Base-by-base conservation (phyloP, 2,113 vertebrate species). In the Toxotes chatareus region DNA sequence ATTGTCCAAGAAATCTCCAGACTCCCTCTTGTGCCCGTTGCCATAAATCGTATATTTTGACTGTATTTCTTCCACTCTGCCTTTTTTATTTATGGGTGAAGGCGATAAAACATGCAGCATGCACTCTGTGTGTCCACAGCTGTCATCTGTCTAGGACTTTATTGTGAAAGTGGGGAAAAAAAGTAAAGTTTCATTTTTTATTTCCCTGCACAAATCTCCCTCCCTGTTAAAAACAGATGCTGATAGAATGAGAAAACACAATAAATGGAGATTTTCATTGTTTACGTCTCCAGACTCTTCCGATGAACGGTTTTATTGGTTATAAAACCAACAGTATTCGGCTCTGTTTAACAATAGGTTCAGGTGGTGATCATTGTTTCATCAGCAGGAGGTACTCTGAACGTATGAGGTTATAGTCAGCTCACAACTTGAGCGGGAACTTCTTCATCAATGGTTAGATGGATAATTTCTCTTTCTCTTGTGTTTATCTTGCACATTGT, bases 1-100 rank as follows among this genome's bases (percentile, higher is more conserved):
- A 92, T 92, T 92, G 89, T 93, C 90, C 88, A 87, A 90, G 82
- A 92, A 92, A 90, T 90, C 83, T 91, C 81, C 83, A 88, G 79
- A 86, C 86, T 90, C 90, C 79, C 63, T 76, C 81, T 82, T 75
- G 73, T 75, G 76, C 73, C 82, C 53, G 11, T 56, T 76, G 76
- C 87, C 83, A 84, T 93, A 93, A 93, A 92, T 93, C 74, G 46
- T 78, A 80, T 84, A 79, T 82, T 88, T 92, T 92, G 87, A 91
- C 86, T 86, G 73, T 79, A 84, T 90, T 93, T 90, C 90, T 85
- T 88, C 71, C 83, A 84, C 86, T 90, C 64, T 85, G 73, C 68
- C 0, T 91, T 86, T 91, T 85, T 87, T 83, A 92, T 91, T 93
- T 92, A 91, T 84, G 87, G 79, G 72, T 65, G 80, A 86, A 92